Base-by-base conservation (phyloP, 2,113 vertebrate species). In the Laterallus jamaicensis region DNA sequence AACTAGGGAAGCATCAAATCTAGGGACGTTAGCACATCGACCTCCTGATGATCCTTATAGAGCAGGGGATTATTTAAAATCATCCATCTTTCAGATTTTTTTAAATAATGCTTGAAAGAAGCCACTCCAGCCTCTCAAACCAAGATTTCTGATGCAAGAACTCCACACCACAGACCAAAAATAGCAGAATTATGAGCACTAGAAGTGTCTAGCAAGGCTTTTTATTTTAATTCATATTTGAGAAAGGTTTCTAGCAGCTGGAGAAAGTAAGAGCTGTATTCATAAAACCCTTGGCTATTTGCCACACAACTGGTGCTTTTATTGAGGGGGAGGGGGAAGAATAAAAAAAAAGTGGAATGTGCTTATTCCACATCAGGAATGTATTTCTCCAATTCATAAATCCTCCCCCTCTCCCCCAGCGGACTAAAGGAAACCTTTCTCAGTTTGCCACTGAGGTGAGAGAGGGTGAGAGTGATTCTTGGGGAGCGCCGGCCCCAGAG, bases 191-290 rank as follows among this genome's bases (percentile, higher is more conserved):
- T 95, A 90, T 95, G 93, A 96, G 92, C 7, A 39, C 90, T 96
- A 82, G 68, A 80, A 97, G 71, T 93, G 97, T 96, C 87, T 93
- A 95, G 94, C 88, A 93, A 60, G 76, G 90, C 88, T 94, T 97
- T 96, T 97, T 95, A 92, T 95, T 98, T 97, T 97, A 97, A 98
- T 97, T 98, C 97, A 90, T 97, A 95, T 97, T 97, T 96, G 63
- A 97, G 97, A 97, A 95, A 96, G 90, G 91, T 95, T 97, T 73
- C 93, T 93, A 97, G 92, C 94, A 97, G 92, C 97, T 97, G 97
- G 95, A 85, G 76, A 96, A 97, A 97, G 97, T 81, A 97, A 98
- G 97, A 85, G 84, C 82, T 35, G 93, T 94, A 98, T 98, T 98
- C 97, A 98, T 98, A 97, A 98, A 97, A 78, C 50, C 25, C 70